These are phyloP conservation scores for Corythucha ciliata DNA, from an alignment of 2,888 invertebrate genomes.

Conservation along the genomic window DNA sequence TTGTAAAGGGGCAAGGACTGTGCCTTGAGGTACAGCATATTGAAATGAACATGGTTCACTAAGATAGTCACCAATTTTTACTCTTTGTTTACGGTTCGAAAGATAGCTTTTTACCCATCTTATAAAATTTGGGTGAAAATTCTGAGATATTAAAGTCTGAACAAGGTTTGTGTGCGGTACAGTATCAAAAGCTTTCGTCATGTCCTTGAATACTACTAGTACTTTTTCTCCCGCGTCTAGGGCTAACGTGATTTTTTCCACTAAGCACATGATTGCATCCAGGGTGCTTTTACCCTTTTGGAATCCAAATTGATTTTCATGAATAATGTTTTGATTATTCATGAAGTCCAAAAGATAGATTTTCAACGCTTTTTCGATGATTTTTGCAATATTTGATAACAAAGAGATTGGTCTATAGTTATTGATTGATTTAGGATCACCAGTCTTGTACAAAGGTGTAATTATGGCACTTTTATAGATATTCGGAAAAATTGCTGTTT, in stretches of 20 bases:
- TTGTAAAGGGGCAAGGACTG: slow-evolving; percentile 8
- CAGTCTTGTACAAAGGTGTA: slow-evolving; percentile 6
- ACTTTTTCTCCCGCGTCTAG: slow-evolving; percentile 13
- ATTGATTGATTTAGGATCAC: slow-evolving; percentile 5
- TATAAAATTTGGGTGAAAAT: slow-evolving; percentile 11
- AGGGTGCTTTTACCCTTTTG: slow-evolving; percentile 7
- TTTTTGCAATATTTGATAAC: slow-evolving; percentile 12
- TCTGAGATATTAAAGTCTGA: neutral
- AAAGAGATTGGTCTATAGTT: slow-evolving; percentile 14
- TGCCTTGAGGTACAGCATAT: slow-evolving; percentile 7
- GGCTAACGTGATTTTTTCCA: slow-evolving; percentile 11
- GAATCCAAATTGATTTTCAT: slow-evolving; percentile 12
- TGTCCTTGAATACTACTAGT: slow-evolving; percentile 12
- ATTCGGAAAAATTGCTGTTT: neutral
- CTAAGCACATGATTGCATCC: slow-evolving; percentile 1
- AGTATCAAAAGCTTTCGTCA: slow-evolving; percentile 18
- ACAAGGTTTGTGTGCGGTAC: slow-evolving; percentile 7
- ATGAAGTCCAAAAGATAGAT: slow-evolving; percentile 4
- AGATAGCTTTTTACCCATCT: slow-evolving; percentile 8
- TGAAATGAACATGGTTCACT: slow-evolving; percentile 16
- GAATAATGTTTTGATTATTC: neutral
- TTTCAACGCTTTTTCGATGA: slow-evolving; percentile 16
- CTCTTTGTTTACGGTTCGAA: slow-evolving; percentile 3
- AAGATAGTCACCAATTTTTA: slow-evolving; percentile 1
- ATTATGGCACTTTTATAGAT: slow-evolving; percentile 16